phyloP scores from a whole-genome alignment of 35 echinoderm and acorn worm species.

The Lytechinus pictus region DNA sequence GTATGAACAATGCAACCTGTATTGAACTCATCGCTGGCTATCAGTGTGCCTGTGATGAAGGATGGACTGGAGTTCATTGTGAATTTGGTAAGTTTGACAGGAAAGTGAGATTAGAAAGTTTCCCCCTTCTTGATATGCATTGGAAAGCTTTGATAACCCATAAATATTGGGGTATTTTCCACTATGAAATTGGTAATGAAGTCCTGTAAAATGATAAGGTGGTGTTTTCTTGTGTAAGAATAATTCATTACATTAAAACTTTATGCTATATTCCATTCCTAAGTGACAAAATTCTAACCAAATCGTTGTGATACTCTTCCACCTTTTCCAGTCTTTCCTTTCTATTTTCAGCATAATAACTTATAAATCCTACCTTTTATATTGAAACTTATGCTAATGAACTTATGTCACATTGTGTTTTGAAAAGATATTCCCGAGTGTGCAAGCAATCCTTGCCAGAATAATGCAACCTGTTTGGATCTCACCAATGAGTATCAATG shows the following conservation, averaged over 20 bases:
- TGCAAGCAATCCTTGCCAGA: slow-evolving; percentile 64
- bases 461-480: slow-evolving; percentile 43
- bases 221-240: not conserved
- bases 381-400: too few relatives aligned
- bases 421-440: slow-evolving; percentile 49
- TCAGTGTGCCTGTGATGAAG: slow-evolving; percentile 50
- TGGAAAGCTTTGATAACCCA: not conserved
- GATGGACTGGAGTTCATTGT: slow-evolving; percentile 59
- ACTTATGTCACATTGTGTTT: too few relatives aligned
- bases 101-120: not conserved
- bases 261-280: too few relatives aligned
- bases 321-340: too few relatives aligned
- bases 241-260: not conserved
- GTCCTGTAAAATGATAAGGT: not conserved
- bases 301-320: too few relatives aligned
- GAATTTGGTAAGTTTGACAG: slow-evolving; percentile 41
- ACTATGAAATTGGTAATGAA: not conserved
- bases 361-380: too few relatives aligned
- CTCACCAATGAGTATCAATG: slow-evolving; percentile 63
- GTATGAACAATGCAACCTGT: slow-evolving; percentile 68
- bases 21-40: slow-evolving; percentile 56
- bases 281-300: too few relatives aligned
- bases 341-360: too few relatives aligned
- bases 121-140: not conserved
- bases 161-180: not conserved